Base-by-base conservation (phyloP, 2,113 vertebrate species). In the Corydoras sp. region DNA sequence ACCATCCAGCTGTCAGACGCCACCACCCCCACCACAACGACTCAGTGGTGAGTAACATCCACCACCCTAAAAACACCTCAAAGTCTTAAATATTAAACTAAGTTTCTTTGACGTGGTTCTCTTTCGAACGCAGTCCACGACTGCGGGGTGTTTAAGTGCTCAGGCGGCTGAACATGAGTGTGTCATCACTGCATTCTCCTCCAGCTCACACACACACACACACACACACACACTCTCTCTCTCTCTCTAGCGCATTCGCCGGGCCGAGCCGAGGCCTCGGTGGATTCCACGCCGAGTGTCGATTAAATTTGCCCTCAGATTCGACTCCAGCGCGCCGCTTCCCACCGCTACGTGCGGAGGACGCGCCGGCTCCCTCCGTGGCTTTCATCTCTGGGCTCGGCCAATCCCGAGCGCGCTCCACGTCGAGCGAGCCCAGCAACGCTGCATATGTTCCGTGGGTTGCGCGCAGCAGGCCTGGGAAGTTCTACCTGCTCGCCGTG, bases 221-320 rank as follows among this genome's bases (percentile, higher is more conserved):
- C 3, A n/a, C 4, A 73, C 70, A 61, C 13, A 14, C 50, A 48
- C 14, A 5, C 18, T 43, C 35, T 35, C 68, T 75, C 69, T 10
- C 29, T 49, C 72, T 24, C 18, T 24, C 18, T 24, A 75, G 71
- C 14, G 14, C 72, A 68, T 75, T 75, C 65, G 68, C 70, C 58
- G 63, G 67, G 73, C 58, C 49, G 72, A 75, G 73, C 72, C 66
- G 75, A 75, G 63, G 68, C 30, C 14, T 13, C 18, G 49, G 59
- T 54, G 14, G 3, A 70, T 18, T 69, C 73, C 64, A 71, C 69
- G 67, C 69, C 30, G 29, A 35, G 71, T 72, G 68, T 58, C 76
- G 66, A 79, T 79, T 79, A 76, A 73, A 73, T 73, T 66, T 62
- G 66, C 72, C 71, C 66, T 69, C 35, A 43, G 35, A 43, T 79